Percentiles rank a stretch among this genome's conserved stretches.
These are phyloP conservation scores for Lycaon pictus DNA, from an alignment of 2,113 vertebrate genomes.

Conservation along the genomic window DNA sequence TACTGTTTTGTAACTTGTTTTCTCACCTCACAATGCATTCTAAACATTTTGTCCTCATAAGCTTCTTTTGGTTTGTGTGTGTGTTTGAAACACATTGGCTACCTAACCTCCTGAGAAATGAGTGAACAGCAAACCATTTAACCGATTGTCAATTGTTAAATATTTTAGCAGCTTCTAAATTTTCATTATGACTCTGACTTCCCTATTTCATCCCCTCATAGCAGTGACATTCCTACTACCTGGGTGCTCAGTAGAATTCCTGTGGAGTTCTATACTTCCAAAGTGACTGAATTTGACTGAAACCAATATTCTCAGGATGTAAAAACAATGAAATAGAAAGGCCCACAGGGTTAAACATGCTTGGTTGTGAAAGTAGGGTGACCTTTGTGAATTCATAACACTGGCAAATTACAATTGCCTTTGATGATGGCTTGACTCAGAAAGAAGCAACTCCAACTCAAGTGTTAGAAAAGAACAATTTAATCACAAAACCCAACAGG, in stretches of 20 bases:
- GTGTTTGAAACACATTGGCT: background rate
- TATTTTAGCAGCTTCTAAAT: background rate
- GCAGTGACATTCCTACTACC: background rate
- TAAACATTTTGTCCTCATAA: background rate
- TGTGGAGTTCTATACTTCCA: background rate
- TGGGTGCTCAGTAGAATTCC: background rate
- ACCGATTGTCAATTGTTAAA: background rate
- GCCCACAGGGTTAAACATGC: background rate
- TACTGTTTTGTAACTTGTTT: slow-evolving; percentile 28
- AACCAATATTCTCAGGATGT: background rate
- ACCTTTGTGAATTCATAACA: background rate
- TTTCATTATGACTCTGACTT: background rate
- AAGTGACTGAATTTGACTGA: background rate
- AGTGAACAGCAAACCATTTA: background rate
- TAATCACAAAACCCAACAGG: background rate
- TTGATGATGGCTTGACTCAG: background rate
- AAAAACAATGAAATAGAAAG: background rate
- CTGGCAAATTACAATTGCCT: background rate
- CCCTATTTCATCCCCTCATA: background rate
- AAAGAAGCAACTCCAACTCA: background rate
- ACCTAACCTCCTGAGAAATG: background rate
- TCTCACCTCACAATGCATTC: background rate
- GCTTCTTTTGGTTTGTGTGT: background rate
- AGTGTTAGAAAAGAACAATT: background rate
- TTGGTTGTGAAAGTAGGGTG: background rate